Base-by-base conservation (phyloP, 2,888 invertebrate species). In the Nomada goodeniana region DNA sequence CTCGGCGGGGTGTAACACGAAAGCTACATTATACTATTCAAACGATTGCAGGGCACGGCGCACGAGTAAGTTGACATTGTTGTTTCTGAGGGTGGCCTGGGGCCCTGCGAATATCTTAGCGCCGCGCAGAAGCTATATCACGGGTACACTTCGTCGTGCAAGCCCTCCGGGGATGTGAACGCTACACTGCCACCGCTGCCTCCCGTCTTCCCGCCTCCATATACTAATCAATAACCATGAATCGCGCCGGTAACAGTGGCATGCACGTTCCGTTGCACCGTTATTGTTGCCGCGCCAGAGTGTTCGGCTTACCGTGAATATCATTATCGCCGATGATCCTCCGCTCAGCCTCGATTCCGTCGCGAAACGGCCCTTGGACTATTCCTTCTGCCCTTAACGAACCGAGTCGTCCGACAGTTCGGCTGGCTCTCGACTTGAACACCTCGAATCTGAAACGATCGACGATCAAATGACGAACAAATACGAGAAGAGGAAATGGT, bases 11-110 rank as follows among this genome's bases (percentile, higher is more conserved):
- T 72, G 78, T 77, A 83, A 92, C 92, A 91, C 88, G 91, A 90
- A 91, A 92, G 91, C 88, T 87, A 90, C 91, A 91, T 92, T 91
- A 91, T 89, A 92, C 91, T 91, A 92, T 92, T 91, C 89, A 91
- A 93, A 91, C 90, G 91, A 91, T 91, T 89, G 89, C 88, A 75
- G 87, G 85, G 84, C 84, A 85, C 81, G 85, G 89, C 84, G 81
- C 29, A 23, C 75, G 88, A 89, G 90, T 89, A 91, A 91, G 92
- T 93, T 92, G 92, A 93, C 93, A 93, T 91, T 93, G 92, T 93
- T 93, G 91, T 93, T 93, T 91, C 92, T 91, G 89, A 90, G 91
- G 91, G 91, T 89, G 88, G 89, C 91, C 91, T 77, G 77, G 86
- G 91, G 92, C 89, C 84, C 80, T 86, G 89, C 89, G 91, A 92